Base-by-base conservation (phyloP, 2,888 invertebrate genomes). In the Andrena chrysosceles region DNA sequence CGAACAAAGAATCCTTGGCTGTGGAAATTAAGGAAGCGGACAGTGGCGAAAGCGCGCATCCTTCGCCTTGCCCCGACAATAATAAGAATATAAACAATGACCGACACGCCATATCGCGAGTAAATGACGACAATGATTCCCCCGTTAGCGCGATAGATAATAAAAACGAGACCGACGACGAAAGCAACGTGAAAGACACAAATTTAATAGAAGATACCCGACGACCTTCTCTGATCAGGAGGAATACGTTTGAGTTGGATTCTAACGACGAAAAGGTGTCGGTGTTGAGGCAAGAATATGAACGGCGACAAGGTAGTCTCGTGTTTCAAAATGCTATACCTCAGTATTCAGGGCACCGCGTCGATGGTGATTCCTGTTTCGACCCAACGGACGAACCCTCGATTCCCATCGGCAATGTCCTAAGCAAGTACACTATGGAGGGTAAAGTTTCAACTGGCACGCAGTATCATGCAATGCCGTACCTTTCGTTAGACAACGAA, bases 261-360 rank as follows among this genome's bases (percentile, higher is more conserved):
- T 91, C 94, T 0, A 94, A 94, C 49, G 94, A 94, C 66, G 94
- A 94, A 56, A 93, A 93, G 70, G 88, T 94, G 3, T 93, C 94
- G 4, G 82, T 93, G 31, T 85, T 95, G 20, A 93, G 95, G 48
- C 94, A 95, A 76, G 95, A 95, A 72, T 95, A 95, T 86, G 96
- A 96, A 90, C 94, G 95, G 48, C 94, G 95, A 26, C 95, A 95
- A 87, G 95, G 96, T 5, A 94, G 94, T 56, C 94, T 96, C 5
- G 94, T 96, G 62, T 96, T 96, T 88, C 95, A 96, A 87, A 95
- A 95, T 84, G 95, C 95, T 54, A 95, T 96, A 76, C 96, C 95
- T 35, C 96, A 96, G 86, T 96, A 95, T 85, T 96, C 96, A 5
- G 95, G 95, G 82, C 95, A 95, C 90, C 92, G 94, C 0, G 92